Conservation (phyloP, 2,888 invertebrate species). For the Syrista parreyssii region DNA sequence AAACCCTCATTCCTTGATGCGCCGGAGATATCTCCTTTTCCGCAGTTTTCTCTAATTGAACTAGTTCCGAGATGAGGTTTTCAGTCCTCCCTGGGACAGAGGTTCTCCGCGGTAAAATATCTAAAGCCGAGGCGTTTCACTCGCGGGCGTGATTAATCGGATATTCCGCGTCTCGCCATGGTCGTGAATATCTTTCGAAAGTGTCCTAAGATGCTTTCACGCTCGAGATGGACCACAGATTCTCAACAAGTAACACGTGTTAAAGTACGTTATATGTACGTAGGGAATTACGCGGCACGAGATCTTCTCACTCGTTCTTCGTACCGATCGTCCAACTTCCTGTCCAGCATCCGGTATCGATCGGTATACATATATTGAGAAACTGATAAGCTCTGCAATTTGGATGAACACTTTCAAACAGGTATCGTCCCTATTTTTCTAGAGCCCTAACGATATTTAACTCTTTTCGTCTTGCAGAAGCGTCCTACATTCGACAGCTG, state of each 20-base stretch:
- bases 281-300: not conserved
- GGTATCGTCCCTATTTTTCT: not conserved
- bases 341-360: not conserved
- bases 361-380: not conserved
- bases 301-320: not conserved
- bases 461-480: slow-evolving; percentile 2
- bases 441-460: not conserved
- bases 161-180: not conserved
- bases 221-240: not conserved
- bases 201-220: not conserved
- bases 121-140: not conserved
- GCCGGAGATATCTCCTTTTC: slow-evolving; percentile 55
- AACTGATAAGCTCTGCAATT: not conserved
- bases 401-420: not conserved
- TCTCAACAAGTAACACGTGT: not conserved
- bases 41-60: slow-evolving; percentile 61
- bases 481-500: slow-evolving; percentile 56
- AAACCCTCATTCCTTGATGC: slow-evolving; percentile 60
- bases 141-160: not conserved
- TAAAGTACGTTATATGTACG: not conserved
- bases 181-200: not conserved
- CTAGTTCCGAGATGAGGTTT: slow-evolving; percentile 50
- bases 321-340: not conserved
- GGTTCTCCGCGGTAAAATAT: not conserved
- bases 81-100: slow-evolving; percentile 18